Percentiles rank a stretch among this genome's conserved stretches.
Evolutionary conservation across 2,113 vertebrate species (phyloP).

Genomic region (Dunckerocampus dactyliophorus): DNA sequence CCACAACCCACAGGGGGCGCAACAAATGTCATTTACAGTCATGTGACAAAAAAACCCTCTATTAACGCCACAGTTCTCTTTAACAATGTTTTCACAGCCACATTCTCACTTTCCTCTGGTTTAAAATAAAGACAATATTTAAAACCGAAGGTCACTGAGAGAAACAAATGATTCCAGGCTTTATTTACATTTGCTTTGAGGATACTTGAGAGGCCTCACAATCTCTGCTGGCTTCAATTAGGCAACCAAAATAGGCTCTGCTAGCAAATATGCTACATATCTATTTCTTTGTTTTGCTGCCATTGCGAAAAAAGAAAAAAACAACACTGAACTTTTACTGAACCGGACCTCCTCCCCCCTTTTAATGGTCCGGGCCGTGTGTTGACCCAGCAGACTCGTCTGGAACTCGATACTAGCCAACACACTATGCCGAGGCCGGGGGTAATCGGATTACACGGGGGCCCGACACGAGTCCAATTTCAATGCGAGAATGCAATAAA

Average conservation of each 20-base stretch:
- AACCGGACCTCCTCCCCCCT: constrained; percentile 93
- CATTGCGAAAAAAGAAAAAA: constrained; percentile 71
- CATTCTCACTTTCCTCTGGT: constrained; percentile 4
- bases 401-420: constrained; percentile 94
- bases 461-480: constrained; percentile 85
- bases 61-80: constrained; percentile 7
- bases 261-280: constrained; percentile 83
- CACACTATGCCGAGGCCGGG: constrained; percentile 81
- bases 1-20: neutral
- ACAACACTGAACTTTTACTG: constrained; percentile 99
- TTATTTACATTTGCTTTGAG: constrained; percentile 72
- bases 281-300: constrained; percentile 86
- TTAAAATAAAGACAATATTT: constrained; percentile 31
- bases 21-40: neutral
- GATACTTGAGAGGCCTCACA: constrained; percentile 69
- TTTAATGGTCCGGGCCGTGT: constrained; percentile 89
- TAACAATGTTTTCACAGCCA: constrained; percentile 13
- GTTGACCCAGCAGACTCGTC: constrained; percentile 88
- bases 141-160: constrained; percentile 51
- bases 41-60: too few relatives aligned
- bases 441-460: constrained; percentile 91
- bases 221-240: constrained; percentile 83
- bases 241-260: constrained; percentile 69
- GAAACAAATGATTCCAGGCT: constrained; percentile 54
- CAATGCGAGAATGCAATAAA: constrained; percentile 84